Evolutionary conservation across 2,797 vertebrate genomes (phyloP), one percentile per base, ranked within the genome.

Genomic region (Atherinosoma microstoma): DNA sequence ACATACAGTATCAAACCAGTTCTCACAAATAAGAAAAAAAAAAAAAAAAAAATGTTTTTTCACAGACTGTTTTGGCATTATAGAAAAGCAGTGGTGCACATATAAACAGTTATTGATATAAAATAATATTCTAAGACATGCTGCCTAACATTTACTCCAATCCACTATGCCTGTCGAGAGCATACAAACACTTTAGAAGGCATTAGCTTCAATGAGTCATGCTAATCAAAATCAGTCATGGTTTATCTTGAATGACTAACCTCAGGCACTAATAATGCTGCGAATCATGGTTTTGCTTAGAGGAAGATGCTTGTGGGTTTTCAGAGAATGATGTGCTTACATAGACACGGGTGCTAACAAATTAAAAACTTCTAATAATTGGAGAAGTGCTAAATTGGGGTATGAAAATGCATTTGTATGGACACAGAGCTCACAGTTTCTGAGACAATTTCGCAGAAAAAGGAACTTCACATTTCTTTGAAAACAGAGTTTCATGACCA

Each of bases 401-500:
- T 38, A 10, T 72, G 64, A 22, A 29, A 42, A 82, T 34, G 27
- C 15, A 70, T 75, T 74, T 75, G 32, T 51, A 56, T 1, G 6
- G 62, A 13, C 16, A 32, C 24, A 35, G 13, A 54, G 2, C 4
- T 12, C 63, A 29, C 22, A 30, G 61, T 63, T 47, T 42, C 20
- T 27, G 15, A 45, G 1, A 7, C 58, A 12, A 22, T 32, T 79
- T 66, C 45, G 69, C n/a, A 38, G 45, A 79, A 85, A 83, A 3
- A 64, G 51, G 30, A 79, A 81, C 67, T 12, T 40, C 27, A 59
- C 4, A 58, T 54, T 84, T 64, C 35, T 60, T 34, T 35, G 75
- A 78, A 87, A 84, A 56, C 56, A 49, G 34, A 8, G 11, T 34
- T 69, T 32, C 12, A 34, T 65, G n/a, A 70, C 18, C 13, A 62